Evolutionary conservation across 2,888 invertebrate species (phyloP).

Genomic region (Coelogynopora nodosa): DNA sequence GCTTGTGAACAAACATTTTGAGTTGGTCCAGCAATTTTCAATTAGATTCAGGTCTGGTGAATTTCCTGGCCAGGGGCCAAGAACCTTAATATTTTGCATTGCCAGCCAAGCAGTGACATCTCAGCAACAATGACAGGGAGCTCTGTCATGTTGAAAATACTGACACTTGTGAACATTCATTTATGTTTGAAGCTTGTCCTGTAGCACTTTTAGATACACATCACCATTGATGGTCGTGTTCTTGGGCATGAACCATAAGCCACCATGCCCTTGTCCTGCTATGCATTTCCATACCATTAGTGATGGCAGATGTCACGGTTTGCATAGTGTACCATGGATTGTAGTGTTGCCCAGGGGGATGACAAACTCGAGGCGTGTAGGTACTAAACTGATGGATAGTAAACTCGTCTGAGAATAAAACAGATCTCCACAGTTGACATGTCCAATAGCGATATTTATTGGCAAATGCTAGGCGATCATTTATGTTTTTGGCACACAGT

Average conservation of each 20-base stretch:
- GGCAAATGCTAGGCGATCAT: background rate
- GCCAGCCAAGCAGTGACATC: background rate
- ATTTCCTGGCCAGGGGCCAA: background rate
- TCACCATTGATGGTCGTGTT: slow-evolving; percentile 20
- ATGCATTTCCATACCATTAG: slow-evolving; percentile 21
- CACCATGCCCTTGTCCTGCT: background rate
- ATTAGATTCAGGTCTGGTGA: slow-evolving; percentile 10
- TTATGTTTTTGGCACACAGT: background rate
- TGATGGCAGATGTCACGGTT: background rate
- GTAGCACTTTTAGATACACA: background rate
- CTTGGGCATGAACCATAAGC: slow-evolving; percentile 16
- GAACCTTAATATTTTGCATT: background rate
- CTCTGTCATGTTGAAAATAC: slow-evolving; percentile 4
- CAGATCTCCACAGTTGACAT: background rate
- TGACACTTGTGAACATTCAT: background rate
- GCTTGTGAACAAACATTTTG: background rate
- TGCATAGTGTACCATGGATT: background rate
- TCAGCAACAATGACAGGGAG: slow-evolving; percentile 5
- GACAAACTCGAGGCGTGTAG: background rate
- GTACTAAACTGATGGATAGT: background rate
- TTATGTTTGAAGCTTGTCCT: background rate
- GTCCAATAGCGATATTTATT: background rate
- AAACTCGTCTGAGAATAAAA: background rate
- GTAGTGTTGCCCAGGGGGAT: background rate
- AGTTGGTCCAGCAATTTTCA: slow-evolving; percentile 10